Evolutionary conservation across 2,113 vertebrate genomes (phyloP).

Genomic region (Zosterops hypoxanthus): DNA sequence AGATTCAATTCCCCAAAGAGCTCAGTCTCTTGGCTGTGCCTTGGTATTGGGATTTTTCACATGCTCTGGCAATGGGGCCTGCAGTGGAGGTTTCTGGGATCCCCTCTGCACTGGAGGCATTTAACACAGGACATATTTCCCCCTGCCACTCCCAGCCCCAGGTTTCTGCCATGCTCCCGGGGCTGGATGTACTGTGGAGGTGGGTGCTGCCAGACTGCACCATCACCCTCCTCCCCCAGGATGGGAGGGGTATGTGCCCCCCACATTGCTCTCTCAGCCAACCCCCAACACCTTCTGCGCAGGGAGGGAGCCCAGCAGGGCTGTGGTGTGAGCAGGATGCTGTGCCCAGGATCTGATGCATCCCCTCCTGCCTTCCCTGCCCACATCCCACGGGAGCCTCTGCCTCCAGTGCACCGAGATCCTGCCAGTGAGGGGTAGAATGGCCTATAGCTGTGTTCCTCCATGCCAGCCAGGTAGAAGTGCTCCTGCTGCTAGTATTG

Average conservation of each 20-base stretch:
- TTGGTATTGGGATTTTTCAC: background rate
- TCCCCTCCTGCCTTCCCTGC: background rate
- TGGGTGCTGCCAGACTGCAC: background rate
- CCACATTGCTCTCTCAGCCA: accelerated
- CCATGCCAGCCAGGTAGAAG: too few relatives aligned
- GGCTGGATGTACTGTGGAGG: background rate
- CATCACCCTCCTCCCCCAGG: background rate
- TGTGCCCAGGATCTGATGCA: background rate
- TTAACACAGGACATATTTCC: accelerated
- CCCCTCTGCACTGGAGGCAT: background rate
- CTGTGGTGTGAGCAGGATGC: background rate
- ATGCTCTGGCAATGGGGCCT: background rate
- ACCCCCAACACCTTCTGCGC: background rate
- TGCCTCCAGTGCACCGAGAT: accelerated
- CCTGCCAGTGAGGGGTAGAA: background rate
- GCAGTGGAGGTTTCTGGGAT: background rate
- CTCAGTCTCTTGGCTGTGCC: background rate
- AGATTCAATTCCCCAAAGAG: background rate
- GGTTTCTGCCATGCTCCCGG: background rate
- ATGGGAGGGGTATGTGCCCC: accelerated
- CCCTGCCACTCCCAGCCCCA: background rate
- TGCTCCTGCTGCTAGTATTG: background rate
- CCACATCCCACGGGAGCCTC: accelerated
- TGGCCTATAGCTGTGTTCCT: accelerated
- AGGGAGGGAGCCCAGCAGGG: background rate